Percentiles rank a stretch among this genome's conserved stretches.
These are phyloP conservation scores for Cottus gobio DNA, from an alignment of 2,113 vertebrate species.

Conservation along the genomic window DNA sequence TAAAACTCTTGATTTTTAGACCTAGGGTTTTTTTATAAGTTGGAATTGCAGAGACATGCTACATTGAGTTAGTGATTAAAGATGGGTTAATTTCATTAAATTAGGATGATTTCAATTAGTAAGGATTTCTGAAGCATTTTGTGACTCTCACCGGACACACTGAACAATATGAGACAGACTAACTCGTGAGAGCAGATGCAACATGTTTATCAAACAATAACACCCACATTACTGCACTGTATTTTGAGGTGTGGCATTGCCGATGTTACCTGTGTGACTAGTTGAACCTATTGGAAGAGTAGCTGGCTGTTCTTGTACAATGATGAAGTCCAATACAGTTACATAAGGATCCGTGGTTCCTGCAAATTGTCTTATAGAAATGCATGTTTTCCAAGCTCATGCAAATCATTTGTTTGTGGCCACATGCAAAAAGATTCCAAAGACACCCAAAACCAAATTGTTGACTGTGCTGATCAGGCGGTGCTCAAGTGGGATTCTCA, in stretches of 20 bases:
- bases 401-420: background rate
- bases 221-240: background rate
- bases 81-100: background rate
- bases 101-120: background rate
- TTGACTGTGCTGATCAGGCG: constrained; percentile 44
- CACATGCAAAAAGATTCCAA: constrained; percentile 6
- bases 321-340: background rate
- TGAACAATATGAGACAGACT: background rate
- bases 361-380: background rate
- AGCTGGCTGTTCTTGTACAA: background rate
- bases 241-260: constrained; percentile 2
- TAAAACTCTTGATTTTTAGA: background rate
- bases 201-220: constrained; percentile 1
- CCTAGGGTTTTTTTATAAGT: background rate
- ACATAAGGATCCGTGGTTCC: background rate
- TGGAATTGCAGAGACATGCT: background rate
- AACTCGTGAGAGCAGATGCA: background rate
- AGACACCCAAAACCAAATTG: constrained; percentile 36
- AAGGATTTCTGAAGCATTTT: background rate
- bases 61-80: background rate
- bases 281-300: background rate
- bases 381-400: background rate
- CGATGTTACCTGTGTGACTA: background rate
- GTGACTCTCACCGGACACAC: background rate
- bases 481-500: constrained; percentile 52